Base-by-base conservation (phyloP, 2,797 vertebrate genomes). In the Pempheris klunzingeri region DNA sequence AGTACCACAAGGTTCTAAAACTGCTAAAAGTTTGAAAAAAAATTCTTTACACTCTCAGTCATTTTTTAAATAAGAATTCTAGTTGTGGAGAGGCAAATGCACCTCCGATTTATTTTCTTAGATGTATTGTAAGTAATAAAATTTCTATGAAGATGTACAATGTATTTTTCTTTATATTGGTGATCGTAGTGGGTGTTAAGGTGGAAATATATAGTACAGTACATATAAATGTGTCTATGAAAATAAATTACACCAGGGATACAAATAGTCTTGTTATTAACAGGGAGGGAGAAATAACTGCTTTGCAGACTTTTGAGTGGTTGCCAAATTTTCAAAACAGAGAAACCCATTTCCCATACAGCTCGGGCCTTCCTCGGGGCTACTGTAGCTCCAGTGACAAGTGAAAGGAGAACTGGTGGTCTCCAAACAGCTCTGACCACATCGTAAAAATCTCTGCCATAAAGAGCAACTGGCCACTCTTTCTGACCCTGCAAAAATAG, bases 401-500 rank as follows among this genome's bases (percentile, higher is more conserved):
- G 90, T 92, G 92, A 94, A 94, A 93, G 93, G 90, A 90, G 85
- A 89, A 93, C 77, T 94, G 93, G 92, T 93, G 94, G 93, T 93
- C 94, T 88, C 80, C 87, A 84, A 93, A 94, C 94, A 95, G 94
- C 94, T 95, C 90, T 92, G 89, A 94, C 92, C 88, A 92, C 93
- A 93, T 95, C 93, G 94, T 95, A 95, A 95, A 95, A 92, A 90
- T 92, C 90, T 88, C 90, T 36, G 77, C 90, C 91, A 92, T 94
- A 92, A 95, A 95, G 90, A 94, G 87, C 95, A 95, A 95, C 95
- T 95, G 95, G 94, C 87, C 91, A 91, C 91, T 93, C 91, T 83
- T 90, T 92, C 87, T 92, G 92, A 94, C 94, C 93, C 90, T 93
- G 92, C 92, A 84, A 91, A 94, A 95, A 94, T 93, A 93, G 92